A percentile compares a stretch with the other conserved stretches of the same genome.
Evolutionary conservation across 2,888 invertebrate genomes (phyloP).

Genomic region (Thecophora atra): DNA sequence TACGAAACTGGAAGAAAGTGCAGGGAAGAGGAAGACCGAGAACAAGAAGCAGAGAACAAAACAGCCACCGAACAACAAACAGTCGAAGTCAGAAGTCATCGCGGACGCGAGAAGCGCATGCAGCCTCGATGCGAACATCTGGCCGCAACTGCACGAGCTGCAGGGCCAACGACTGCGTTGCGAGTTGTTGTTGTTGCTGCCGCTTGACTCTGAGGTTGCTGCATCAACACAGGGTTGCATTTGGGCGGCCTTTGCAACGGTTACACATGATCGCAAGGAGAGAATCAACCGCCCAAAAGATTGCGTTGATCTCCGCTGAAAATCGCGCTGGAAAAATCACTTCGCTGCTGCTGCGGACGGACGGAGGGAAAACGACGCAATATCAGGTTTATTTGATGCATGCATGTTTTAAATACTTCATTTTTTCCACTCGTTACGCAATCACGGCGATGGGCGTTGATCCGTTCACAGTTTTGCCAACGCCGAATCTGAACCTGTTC

Average conservation of each 20-base stretch:
- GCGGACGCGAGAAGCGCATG: conserved; percentile 20
- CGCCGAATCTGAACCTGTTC: not conserved
- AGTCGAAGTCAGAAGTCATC: conserved; percentile 25
- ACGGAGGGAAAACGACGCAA: not conserved
- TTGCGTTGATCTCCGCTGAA: too few relatives aligned
- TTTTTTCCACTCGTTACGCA: too few relatives aligned
- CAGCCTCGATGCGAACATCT: conserved; percentile 40
- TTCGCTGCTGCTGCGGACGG: not conserved
- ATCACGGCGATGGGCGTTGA: not conserved
- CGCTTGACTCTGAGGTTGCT: conserved; percentile 2
- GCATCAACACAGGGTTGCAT: not conserved
- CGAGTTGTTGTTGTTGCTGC: conserved; percentile 18
- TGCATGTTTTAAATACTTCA: too few relatives aligned
- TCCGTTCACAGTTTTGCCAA: not conserved
- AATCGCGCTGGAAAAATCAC: too few relatives aligned
- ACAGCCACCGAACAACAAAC: conserved; percentile 2
- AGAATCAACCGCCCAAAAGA: too few relatives aligned
- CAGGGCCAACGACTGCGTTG: conserved; percentile 16
- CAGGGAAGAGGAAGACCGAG: conserved; percentile 22
- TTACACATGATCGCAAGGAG: too few relatives aligned
- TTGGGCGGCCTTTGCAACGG: not conserved
- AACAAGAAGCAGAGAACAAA: conserved; percentile 20
- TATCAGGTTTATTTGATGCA: not conserved
- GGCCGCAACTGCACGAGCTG: conserved; percentile 32
- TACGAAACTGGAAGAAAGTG: conserved; percentile 28